These are phyloP conservation scores for Prosapia bicincta DNA, from an alignment of 2,888 invertebrate species.

Conservation along the genomic window DNA sequence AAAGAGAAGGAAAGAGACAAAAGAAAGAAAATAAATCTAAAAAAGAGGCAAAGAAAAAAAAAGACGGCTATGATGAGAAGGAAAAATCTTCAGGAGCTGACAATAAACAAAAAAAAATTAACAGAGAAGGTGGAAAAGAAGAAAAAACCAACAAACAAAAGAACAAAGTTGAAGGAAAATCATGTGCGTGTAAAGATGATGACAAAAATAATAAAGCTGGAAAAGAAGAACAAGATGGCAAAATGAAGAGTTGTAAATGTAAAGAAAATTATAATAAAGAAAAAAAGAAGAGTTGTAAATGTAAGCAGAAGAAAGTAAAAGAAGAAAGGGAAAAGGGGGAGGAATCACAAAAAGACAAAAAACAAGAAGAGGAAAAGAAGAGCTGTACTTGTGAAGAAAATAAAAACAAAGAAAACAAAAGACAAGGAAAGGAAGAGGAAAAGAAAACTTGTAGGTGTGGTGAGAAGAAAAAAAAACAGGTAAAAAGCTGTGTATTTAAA, in stretches of 20 bases:
- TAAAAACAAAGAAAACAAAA: neutral
- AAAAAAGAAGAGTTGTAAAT: too few species aligned
- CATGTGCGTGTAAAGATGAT: neutral
- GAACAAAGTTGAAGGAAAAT: too few species aligned
- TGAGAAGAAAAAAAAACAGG: too few species aligned
- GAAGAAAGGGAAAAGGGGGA: neutral
- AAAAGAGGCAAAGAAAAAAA: neutral
- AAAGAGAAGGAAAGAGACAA: neutral
- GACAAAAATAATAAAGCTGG: neutral
- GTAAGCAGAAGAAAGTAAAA: neutral
- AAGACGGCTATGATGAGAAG: neutral
- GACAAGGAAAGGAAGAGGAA: neutral
- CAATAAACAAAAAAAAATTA: neutral
- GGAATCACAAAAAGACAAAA: neutral
- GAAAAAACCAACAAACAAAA: too few species aligned
- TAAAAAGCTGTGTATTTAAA: too few species aligned
- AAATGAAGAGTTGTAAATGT: too few species aligned
- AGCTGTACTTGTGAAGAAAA: neutral
- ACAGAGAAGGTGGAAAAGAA: neutral
- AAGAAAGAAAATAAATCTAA: neutral
- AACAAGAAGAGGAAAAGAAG: neutral
- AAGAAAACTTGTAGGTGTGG: neutral
- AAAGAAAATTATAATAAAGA: too few species aligned
- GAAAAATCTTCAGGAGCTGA: too few species aligned
- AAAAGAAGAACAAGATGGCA: neutral